phyloP scores from a whole-genome alignment of 2,888 invertebrate species.

The Hirtodrosophila trivittata region DNA sequence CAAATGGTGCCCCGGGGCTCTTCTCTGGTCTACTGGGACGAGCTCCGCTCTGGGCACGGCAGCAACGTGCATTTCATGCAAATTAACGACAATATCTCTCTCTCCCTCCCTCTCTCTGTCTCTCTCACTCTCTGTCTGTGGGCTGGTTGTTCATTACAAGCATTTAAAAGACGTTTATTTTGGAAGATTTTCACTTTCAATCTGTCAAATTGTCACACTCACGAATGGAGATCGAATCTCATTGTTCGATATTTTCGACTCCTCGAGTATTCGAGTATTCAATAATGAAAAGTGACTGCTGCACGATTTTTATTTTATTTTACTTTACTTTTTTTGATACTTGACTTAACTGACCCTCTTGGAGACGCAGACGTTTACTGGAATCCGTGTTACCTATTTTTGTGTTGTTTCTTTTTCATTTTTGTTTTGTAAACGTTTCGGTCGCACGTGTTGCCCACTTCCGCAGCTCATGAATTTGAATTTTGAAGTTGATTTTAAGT shows the following conservation, averaged over 20 bases:
- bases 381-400: slow-evolving; percentile 9
- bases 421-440: slow-evolving; percentile 26
- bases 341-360: slow-evolving; percentile 2
- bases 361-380: slow-evolving; percentile 25
- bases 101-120: not conserved
- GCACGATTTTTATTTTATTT: slow-evolving; percentile 56
- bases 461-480: slow-evolving; percentile 42
- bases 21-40: slow-evolving; percentile 10
- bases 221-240: slow-evolving; percentile 44
- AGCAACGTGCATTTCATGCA: slow-evolving; percentile 74
- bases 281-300: slow-evolving; percentile 66
- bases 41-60: slow-evolving; percentile 26
- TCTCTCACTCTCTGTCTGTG: slow-evolving; percentile 17
- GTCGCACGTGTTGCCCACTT: slow-evolving; percentile 67
- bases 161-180: slow-evolving; percentile 63
- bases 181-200: slow-evolving; percentile 70
- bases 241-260: slow-evolving; percentile 44
- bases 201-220: slow-evolving; percentile 74
- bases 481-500: slow-evolving; percentile 20
- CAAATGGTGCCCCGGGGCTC: slow-evolving; percentile 28
- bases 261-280: slow-evolving; percentile 37
- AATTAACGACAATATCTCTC: slow-evolving; percentile 61
- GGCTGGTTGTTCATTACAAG: slow-evolving; percentile 38
- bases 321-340: slow-evolving; percentile 25
- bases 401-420: slow-evolving; percentile 16